Conservation (phyloP, 2,888 invertebrate species). For the Erebia epiphron region DNA sequence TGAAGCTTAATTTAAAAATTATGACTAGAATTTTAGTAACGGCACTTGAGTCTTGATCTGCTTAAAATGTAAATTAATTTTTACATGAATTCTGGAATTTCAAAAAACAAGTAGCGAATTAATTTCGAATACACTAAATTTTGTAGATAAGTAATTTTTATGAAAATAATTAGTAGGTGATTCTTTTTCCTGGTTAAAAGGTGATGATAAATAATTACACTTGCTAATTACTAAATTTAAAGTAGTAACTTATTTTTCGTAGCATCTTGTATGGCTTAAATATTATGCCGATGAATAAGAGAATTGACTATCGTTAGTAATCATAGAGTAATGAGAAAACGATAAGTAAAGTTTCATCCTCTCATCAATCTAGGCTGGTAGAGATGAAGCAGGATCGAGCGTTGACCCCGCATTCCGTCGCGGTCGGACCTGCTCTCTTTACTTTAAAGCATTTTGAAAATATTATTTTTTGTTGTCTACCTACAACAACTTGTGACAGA, state of each 20-base stretch:
- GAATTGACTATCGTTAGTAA: conserved; percentile 3
- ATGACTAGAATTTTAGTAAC: background rate
- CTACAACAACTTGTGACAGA: background rate
- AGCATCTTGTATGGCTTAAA: background rate
- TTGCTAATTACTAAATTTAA: too few species aligned
- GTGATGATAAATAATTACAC: too few species aligned
- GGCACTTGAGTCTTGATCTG: background rate
- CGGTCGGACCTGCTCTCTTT: conserved; percentile 75
- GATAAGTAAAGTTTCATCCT: conserved; percentile 65
- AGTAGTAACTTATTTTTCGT: too few species aligned
- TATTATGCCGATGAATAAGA: background rate
- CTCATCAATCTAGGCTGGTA: conserved; percentile 74
- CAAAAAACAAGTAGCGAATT: background rate
- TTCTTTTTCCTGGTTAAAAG: too few species aligned
- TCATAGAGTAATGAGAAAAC: conserved; percentile 44
- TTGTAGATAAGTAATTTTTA: too few species aligned
- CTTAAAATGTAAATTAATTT: background rate
- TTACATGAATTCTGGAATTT: background rate
- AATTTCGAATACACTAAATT: background rate
- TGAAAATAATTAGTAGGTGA: too few species aligned
- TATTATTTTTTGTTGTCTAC: background rate
- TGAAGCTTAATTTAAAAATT: background rate
- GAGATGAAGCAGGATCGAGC: conserved; percentile 64
- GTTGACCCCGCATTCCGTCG: conserved; percentile 79
- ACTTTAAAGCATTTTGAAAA: conserved; percentile 48